Percentiles rank a stretch among this genome's conserved stretches.
Conservation (phyloP, 2,797 vertebrate species). For the Sparidentex hasta region DNA sequence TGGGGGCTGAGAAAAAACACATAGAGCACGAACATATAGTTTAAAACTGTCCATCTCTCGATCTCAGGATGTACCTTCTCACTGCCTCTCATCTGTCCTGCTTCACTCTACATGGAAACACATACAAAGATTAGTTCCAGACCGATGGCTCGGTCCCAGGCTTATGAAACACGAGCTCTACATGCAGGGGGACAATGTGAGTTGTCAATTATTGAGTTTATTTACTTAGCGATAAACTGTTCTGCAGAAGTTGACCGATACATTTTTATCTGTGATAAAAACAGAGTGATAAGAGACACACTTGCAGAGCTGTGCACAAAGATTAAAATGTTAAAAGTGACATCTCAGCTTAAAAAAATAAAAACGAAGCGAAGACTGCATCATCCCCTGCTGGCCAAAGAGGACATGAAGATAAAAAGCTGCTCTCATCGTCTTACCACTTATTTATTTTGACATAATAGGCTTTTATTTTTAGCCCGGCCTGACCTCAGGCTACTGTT, state of each 20-base stretch:
- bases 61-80: constrained; percentile 27
- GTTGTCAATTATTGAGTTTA: constrained; percentile 50
- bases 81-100: constrained; percentile 35
- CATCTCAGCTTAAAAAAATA: background rate
- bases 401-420: constrained; percentile 28
- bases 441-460: constrained; percentile 50
- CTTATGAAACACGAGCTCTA: constrained; percentile 58
- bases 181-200: constrained; percentile 40
- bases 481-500: constrained; percentile 54
- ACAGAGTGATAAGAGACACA: constrained; percentile 25
- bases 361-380: background rate
- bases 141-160: constrained; percentile 51
- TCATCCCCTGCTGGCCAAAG: constrained; percentile 21
- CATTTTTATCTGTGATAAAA: constrained; percentile 18
- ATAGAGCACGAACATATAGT: background rate
- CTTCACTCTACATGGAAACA: constrained; percentile 40
- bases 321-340: background rate
- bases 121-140: constrained; percentile 71
- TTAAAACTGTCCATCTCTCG: background rate
- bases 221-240: constrained; percentile 60
- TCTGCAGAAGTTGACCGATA: constrained; percentile 50
- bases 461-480: constrained; percentile 49
- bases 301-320: constrained; percentile 3
- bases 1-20: background rate
- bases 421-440: constrained; percentile 27